These are phyloP conservation scores for Nestor notabilis DNA, from an alignment of 2,113 vertebrate genomes.

Conservation along the genomic window DNA sequence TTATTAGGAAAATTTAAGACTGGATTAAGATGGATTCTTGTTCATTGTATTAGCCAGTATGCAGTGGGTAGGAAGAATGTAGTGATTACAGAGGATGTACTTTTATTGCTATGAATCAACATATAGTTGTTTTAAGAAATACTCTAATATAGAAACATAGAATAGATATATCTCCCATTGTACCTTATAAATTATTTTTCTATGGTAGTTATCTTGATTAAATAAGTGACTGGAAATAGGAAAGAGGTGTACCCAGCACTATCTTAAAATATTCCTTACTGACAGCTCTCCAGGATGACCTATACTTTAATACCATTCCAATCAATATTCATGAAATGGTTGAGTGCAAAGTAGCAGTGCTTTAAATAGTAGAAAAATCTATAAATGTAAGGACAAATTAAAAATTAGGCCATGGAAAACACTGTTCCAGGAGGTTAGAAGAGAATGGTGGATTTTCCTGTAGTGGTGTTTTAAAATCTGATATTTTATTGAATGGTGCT, in stretches of 20 bases:
- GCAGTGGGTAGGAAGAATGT: not conserved
- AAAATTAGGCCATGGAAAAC: not conserved
- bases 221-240: not conserved
- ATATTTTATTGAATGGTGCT: not conserved
- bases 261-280: not conserved
- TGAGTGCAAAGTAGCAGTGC: not conserved
- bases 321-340: not conserved
- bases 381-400: not conserved
- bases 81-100: not conserved
- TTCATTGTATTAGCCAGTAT: not conserved
- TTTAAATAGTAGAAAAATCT: not conserved
- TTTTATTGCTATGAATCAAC: not conserved
- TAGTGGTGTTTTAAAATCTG: not conserved
- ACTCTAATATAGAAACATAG: too few species aligned
- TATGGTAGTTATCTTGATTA: not conserved
- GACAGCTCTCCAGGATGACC: not conserved
- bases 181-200: not conserved
- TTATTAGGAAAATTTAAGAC: not conserved
- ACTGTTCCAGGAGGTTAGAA: not conserved
- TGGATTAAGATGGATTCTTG: not conserved
- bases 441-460: not conserved
- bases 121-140: not conserved
- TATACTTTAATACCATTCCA: not conserved
- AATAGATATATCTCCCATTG: too few species aligned
- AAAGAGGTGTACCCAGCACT: not conserved